Conservation (phyloP, 2,888 invertebrate species). For the Archaeoteleia sp. region DNA sequence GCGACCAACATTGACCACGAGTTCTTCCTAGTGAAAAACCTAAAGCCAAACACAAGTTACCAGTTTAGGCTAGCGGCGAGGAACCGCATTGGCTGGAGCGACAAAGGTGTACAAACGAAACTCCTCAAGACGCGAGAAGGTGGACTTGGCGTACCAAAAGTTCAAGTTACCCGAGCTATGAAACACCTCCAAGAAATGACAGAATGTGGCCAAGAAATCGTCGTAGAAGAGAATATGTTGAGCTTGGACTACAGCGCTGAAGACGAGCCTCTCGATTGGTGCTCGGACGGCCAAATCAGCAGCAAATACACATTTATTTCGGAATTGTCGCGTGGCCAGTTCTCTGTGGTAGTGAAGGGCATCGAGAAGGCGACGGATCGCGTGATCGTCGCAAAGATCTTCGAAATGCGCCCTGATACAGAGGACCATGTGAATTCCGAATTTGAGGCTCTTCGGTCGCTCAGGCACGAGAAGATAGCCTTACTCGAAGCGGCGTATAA, state of each 20-base stretch:
- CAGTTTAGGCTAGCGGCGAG: slow-evolving; percentile 91
- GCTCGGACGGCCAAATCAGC: slow-evolving; percentile 80
- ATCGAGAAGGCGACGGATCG: slow-evolving; percentile 85
- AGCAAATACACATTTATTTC: slow-evolving; percentile 90
- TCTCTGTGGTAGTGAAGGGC: slow-evolving; percentile 89
- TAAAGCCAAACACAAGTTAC: slow-evolving; percentile 88
- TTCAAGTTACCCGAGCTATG: slow-evolving; percentile 89
- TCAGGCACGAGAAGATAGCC: slow-evolving; percentile 92
- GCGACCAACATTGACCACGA: slow-evolving; percentile 95
- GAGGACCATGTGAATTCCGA: slow-evolving; percentile 79
- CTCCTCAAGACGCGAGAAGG: slow-evolving; percentile 79
- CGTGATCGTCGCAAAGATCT: slow-evolving; percentile 89
- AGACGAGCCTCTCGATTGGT: slow-evolving; percentile 84
- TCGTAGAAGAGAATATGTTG: slow-evolving; percentile 79
- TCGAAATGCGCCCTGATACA: slow-evolving; percentile 81
- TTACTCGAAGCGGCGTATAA: slow-evolving; percentile 84
- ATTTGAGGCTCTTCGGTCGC: slow-evolving; percentile 86
- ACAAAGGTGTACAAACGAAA: slow-evolving; percentile 88
- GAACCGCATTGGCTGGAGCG: slow-evolving; percentile 96
- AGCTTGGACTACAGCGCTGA: slow-evolving; percentile 86
- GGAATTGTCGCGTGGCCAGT: slow-evolving; percentile 89
- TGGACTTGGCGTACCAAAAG: slow-evolving; percentile 80
- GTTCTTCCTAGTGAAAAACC: slow-evolving; percentile 87
- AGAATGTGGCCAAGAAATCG: slow-evolving; percentile 84
- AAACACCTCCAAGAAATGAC: slow-evolving; percentile 89